Base-by-base conservation (phyloP, 2,888 invertebrate species). In the Caenorhabditis drosophilae region DNA sequence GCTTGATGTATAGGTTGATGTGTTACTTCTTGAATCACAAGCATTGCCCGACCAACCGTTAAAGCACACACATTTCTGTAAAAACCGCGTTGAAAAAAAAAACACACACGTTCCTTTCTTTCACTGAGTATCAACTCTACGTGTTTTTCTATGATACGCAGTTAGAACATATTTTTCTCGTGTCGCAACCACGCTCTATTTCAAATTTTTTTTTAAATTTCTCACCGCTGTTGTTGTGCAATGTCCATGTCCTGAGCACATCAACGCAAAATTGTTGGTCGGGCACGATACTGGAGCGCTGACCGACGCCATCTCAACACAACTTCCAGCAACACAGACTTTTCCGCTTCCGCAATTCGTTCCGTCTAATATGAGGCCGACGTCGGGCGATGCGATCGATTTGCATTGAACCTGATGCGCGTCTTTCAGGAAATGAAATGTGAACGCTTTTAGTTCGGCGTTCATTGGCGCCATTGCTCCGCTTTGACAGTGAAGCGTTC, bases 231-330 rank as follows among this genome's bases (percentile, higher is more conserved):
- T 71, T 3, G 75, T 75, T 11, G 75, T 75, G 40, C 75, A 75
- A 49, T 75, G 96, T 87, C 97, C 97, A 86, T 91, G 90, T 67
- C 91, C 92, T 58, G 95, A 95, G 87, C 97, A 98, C 84, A 93
- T 92, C 79, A 90, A 87, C 83, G 90, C 91, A 84, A 90, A 89
- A 85, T 91, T 90, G 85, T 92, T 93, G 73, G 89, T 90, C 64
- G 94, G 93, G 86, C 96, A 96, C 11, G 75, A 52, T 20, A 78
- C 74, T 1, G 76, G 60, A 4, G 81, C 74, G 3, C 77, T 46
- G 2, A 74, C 75, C 4, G 72, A 71, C 4, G 64, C 50, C 73
- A 73, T 73, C 45, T 75, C 75, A 3, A 75, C 75, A 31, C 75
- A 75, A 44, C 59, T 59, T 6, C 67, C 68, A 6, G 67, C 73